phyloP scores from a whole-genome alignment of 64 coral and sea anemone genomes.

The Platygyra sinensis region DNA sequence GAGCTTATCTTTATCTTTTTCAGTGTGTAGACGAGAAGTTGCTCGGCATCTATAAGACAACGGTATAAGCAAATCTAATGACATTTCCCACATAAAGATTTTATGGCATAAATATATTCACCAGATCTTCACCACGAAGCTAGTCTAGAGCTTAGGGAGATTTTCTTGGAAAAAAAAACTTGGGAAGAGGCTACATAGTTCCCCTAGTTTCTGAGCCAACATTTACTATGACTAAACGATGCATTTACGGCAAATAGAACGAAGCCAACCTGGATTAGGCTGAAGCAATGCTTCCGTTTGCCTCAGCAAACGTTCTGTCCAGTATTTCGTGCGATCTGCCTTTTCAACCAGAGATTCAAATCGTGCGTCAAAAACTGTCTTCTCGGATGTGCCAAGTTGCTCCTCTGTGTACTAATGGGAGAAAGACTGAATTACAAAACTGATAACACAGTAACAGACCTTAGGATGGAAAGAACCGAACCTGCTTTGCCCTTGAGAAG shows the following conservation, averaged over 20 bases:
- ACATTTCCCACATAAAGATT: constrained; percentile 24
- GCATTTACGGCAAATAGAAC: not conserved
- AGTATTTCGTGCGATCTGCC: constrained; percentile 86
- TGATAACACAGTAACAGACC: not conserved
- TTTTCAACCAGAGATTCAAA: constrained; percentile 89
- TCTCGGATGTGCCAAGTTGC: constrained; percentile 87
- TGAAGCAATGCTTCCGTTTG: constrained; percentile 85
- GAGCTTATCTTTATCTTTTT: too few relatives aligned
- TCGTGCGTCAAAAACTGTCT: constrained; percentile 86
- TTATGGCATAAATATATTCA: constrained; percentile 44
- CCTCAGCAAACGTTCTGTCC: constrained; percentile 72
- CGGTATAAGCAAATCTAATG: not conserved
- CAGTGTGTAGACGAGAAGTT: not conserved
- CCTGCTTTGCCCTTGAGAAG: constrained; percentile 85
- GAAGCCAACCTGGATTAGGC: constrained; percentile 78
- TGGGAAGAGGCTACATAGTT: not conserved
- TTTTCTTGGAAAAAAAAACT: not conserved
- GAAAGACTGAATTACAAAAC: not conserved
- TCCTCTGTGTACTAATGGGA: constrained; percentile 83
- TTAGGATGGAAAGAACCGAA: constrained; percentile 13
- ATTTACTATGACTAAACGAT: not conserved
- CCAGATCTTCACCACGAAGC: not conserved
- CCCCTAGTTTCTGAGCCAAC: not conserved
- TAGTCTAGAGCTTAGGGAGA: not conserved
- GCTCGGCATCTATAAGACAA: not conserved